Base-by-base conservation (phyloP, 2,888 invertebrate genomes). In the Notodonta ziczac region DNA sequence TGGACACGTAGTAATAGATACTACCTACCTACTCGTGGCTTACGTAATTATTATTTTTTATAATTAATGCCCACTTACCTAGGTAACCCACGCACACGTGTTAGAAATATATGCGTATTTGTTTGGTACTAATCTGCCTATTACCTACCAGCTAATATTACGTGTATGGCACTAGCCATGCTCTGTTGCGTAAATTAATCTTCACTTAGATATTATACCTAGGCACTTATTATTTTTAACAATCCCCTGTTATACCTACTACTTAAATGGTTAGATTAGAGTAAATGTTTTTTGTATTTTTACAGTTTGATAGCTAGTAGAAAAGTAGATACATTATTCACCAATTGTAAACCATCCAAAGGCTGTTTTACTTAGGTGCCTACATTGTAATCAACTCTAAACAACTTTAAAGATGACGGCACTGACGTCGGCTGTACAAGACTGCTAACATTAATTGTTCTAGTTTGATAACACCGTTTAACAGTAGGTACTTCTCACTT, bases 401-500 rank as follows among this genome's bases (percentile, higher is more conserved):
- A 46, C n/a, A 42, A 42, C 64, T 51, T 61, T 58, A 62, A 64
- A 62, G 65, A 63, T 67, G 58, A 65, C 55, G 61, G 61, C 56
- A 63, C 64, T 44, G 59, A 67, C 61, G 61, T 54, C 55, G 50
- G 14, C 32, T 44, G 40, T 35, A n/a, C 62, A 61, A 70, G 66
- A 64, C 67, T 65, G 63, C 73, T 75, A 72, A 75, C 73, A 72
- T 77, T n/a, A n/a, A n/a, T 80, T 76, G 82, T 77, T 82, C 82
- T 73, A 84, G 73, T 84, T 84, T 81, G 81, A 84, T 86, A 86
- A 82, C 70, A 65, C 66, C 63, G 67, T 69, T 24, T 67, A 81
- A 78, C 81, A 82, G 77, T n/a, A n/a, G n/a, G n/a, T 78, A 77
- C 73, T 81, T 84, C 84, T 78, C 75, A 82, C 81, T 81, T 70